Evolutionary conservation across 2,888 invertebrate species (phyloP).

Genomic region (Trachelus tabidus): DNA sequence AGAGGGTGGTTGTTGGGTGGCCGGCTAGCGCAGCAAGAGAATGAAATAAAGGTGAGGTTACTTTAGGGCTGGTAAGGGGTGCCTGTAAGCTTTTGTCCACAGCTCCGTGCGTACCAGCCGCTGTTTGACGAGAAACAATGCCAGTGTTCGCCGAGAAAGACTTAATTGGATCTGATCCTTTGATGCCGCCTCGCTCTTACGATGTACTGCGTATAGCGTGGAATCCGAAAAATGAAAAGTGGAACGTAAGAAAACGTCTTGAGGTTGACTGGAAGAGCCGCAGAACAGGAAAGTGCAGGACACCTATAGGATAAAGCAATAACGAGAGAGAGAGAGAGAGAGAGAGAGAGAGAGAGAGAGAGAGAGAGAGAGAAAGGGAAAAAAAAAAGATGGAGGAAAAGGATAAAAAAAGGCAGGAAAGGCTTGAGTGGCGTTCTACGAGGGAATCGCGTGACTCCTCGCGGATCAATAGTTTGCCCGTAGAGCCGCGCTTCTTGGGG

Average conservation of each 20-base stretch:
- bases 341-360: constrained; percentile 10
- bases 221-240: no score
- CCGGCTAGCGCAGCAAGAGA: constrained; percentile 15
- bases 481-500: constrained; percentile 19
- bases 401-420: constrained; percentile 42
- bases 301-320: constrained; percentile 16
- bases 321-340: constrained; percentile 9
- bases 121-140: constrained; percentile 24
- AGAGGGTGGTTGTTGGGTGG: constrained; percentile 24
- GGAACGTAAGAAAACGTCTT: no score
- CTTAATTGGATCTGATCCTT: no score
- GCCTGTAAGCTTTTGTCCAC: constrained; percentile 27
- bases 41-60: constrained; percentile 50
- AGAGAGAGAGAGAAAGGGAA: background rate
- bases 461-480: constrained; percentile 62
- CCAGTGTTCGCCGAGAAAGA: background rate
- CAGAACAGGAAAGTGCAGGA: background rate
- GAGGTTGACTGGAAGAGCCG: no score
- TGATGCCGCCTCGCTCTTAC: background rate
- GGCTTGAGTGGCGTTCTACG: constrained; percentile 63
- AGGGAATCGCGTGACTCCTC: constrained; percentile 65
- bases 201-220: no score
- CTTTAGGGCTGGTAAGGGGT: constrained; percentile 31
- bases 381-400: constrained; percentile 35
- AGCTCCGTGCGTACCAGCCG: constrained; percentile 22